Percentiles rank a stretch among this genome's conserved stretches.
Evolutionary conservation across 2,888 invertebrate species (phyloP).

Genomic region (Caenorhabditis sinica): DNA sequence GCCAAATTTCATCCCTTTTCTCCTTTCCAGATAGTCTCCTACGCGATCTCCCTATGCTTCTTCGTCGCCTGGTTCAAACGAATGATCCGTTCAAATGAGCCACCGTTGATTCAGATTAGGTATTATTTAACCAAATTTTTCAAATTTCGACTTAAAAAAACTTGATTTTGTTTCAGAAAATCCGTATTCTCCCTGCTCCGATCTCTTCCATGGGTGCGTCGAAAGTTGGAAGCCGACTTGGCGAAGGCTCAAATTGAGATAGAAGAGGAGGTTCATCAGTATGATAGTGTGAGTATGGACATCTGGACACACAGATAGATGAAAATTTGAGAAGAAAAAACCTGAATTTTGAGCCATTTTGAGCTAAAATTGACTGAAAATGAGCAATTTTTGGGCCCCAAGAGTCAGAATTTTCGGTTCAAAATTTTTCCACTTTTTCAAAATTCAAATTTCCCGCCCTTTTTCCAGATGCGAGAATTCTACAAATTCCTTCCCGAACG

Average conservation of each 20-base stretch:
- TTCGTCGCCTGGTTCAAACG: conserved; percentile 60
- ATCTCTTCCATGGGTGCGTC: conserved; percentile 70
- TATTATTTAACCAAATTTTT: background rate
- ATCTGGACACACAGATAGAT: too few species aligned
- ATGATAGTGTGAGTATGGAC: conserved; percentile 59
- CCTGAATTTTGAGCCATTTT: background rate
- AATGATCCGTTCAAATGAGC: conserved; percentile 55
- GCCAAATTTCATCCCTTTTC: background rate
- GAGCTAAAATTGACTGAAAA: too few species aligned
- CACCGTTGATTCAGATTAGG: conserved; percentile 38
- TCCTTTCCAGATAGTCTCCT: conserved; percentile 74
- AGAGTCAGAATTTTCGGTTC: too few species aligned
- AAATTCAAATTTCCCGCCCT: background rate
- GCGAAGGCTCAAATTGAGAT: conserved; percentile 69
- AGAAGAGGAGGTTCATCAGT: conserved; percentile 74
- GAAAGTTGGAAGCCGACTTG: conserved; percentile 66
- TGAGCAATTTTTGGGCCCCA: too few species aligned
- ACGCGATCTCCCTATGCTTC: conserved; percentile 66
- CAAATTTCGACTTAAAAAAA: background rate
- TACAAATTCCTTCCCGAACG: conserved; percentile 86
- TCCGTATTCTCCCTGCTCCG: conserved; percentile 49
- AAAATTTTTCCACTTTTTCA: background rate
- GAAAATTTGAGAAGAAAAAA: background rate
- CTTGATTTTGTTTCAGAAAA: conserved; percentile 29
- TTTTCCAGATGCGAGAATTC: conserved; percentile 75